Conservation (phyloP, 2,113 vertebrate species). For the Salvelinus alpinus region DNA sequence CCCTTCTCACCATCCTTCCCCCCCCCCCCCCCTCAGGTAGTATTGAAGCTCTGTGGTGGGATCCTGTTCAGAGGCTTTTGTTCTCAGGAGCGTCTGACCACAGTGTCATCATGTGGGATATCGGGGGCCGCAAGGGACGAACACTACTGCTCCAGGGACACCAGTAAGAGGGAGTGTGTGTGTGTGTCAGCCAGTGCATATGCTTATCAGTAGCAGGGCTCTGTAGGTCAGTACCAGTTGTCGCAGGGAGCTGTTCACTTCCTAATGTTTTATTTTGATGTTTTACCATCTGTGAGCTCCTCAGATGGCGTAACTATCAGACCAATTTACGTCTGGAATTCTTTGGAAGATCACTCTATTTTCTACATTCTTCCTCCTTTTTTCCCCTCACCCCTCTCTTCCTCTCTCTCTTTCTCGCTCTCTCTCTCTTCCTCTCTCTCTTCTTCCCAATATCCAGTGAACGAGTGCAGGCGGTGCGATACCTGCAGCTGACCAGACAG, state of each 20-base stretch:
- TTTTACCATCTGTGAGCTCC: no score
- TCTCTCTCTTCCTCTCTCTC: background rate
- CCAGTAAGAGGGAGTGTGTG: slow-evolving; percentile 78
- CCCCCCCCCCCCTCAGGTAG: slow-evolving; percentile 75
- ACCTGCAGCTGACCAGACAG: slow-evolving; percentile 88
- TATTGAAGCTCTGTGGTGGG: slow-evolving; percentile 90
- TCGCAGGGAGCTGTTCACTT: slow-evolving; percentile 10
- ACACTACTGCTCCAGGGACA: slow-evolving; percentile 92
- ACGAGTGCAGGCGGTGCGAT: slow-evolving; percentile 90
- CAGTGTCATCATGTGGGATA: slow-evolving; percentile 99
- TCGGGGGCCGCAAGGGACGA: slow-evolving; percentile 91
- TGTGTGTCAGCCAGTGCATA: background rate
- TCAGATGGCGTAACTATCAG: slow-evolving; percentile 6
- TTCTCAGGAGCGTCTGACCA: slow-evolving; percentile 96
- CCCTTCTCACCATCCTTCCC: background rate
- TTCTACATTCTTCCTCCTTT: background rate
- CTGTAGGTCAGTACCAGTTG: slow-evolving; percentile 28
- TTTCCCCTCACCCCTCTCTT: slow-evolving; percentile 18
- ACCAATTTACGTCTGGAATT: background rate
- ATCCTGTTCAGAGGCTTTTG: slow-evolving; percentile 88
- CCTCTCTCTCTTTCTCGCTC: background rate
- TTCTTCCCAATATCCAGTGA: slow-evolving; percentile 73
- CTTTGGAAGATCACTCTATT: background rate
- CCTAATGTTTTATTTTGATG: no score
- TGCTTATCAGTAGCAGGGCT: slow-evolving; percentile 19